phyloP scores from a whole-genome alignment of 1,140 invertebrate species.

The Sitophilus oryzae region DNA sequence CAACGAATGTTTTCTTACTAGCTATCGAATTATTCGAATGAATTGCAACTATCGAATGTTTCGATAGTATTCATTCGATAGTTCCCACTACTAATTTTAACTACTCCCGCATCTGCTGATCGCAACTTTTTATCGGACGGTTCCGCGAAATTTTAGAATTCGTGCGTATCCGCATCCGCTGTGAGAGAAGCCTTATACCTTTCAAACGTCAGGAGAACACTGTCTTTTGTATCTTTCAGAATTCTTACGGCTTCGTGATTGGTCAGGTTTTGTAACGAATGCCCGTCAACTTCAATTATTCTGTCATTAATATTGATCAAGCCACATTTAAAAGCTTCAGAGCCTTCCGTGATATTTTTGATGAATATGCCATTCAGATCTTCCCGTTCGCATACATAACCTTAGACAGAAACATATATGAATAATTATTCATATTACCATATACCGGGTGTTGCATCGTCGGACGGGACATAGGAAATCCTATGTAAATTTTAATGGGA shows the following conservation, averaged over 20 bases:
- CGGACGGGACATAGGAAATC: no score
- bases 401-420: conserved; percentile 24
- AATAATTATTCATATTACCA: no score
- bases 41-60: no score
- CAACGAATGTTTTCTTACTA: no score
- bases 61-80: no score
- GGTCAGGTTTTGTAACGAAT: conserved; percentile 71
- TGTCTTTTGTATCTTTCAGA: conserved; percentile 72
- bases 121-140: no score
- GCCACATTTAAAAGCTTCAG: conserved; percentile 82
- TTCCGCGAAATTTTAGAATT: no score
- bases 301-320: conserved; percentile 88
- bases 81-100: no score
- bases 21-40: no score
- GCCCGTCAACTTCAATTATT: conserved; percentile 81
- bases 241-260: conserved; percentile 89
- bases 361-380: conserved; percentile 94
- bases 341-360: conserved; percentile 88
- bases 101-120: no score
- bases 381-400: conserved; percentile 68
- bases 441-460: no score
- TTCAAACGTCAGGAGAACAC: conserved; percentile 73
- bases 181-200: conserved; percentile 40
- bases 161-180: neutral
- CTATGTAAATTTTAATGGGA: no score